Conservation (phyloP, 2,888 invertebrate genomes). For the Tipula unca region DNA sequence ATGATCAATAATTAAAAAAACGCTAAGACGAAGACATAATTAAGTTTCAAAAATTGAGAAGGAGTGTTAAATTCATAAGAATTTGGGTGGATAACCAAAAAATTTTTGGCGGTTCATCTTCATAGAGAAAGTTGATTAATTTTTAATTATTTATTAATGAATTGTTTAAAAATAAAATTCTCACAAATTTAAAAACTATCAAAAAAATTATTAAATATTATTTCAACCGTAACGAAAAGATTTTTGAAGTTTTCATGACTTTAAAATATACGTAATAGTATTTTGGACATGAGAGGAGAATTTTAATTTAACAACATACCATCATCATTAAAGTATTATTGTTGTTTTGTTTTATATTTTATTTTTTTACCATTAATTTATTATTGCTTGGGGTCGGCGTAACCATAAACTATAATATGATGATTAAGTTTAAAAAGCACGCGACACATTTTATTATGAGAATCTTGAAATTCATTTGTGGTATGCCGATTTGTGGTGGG, state of each 20-base stretch:
- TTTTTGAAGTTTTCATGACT: not conserved
- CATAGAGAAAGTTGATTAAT: constrained; percentile 16
- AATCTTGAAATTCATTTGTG: too few relatives aligned
- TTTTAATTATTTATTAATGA: constrained; percentile 19
- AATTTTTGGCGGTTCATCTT: not conserved
- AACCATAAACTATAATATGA: too few relatives aligned
- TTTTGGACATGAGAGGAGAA: not conserved
- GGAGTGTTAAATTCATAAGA: not conserved
- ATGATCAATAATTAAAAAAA: constrained; percentile 8
- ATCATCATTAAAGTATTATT: too few relatives aligned
- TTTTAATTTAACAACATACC: too few relatives aligned
- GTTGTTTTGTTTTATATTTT: too few relatives aligned
- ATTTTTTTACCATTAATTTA: too few relatives aligned
- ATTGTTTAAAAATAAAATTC: not conserved
- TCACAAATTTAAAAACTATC: not conserved
- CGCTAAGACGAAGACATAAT: not conserved
- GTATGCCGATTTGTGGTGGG: too few relatives aligned
- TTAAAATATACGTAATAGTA: not conserved
- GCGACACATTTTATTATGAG: too few relatives aligned
- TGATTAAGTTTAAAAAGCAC: too few relatives aligned
- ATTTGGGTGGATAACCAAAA: not conserved
- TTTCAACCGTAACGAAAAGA: not conserved
- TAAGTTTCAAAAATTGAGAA: not conserved
- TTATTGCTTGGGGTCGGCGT: too few relatives aligned
- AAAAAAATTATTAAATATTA: not conserved